These are phyloP conservation scores for Rhodeus uyekii DNA, from an alignment of 2,797 vertebrate genomes.

Conservation along the genomic window DNA sequence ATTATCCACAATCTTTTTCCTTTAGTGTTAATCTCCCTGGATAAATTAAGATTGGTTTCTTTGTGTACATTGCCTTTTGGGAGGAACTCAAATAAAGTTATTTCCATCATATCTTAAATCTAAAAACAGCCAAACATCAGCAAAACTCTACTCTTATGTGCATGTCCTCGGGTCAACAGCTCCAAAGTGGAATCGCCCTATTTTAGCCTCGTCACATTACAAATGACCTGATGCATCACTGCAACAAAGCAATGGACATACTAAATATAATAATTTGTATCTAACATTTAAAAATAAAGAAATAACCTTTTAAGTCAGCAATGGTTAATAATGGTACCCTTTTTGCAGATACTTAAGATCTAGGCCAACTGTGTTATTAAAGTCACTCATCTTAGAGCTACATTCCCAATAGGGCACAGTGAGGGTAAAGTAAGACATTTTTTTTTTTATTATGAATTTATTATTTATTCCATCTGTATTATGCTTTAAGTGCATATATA, in stretches of 20 bases:
- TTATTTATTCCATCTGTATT: background rate
- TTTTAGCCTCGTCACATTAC: slow-evolving; percentile 40
- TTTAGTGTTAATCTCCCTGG: slow-evolving; percentile 11
- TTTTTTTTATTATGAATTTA: background rate
- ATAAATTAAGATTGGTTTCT: slow-evolving; percentile 29
- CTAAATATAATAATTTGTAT: background rate
- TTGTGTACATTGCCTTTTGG: slow-evolving; percentile 21
- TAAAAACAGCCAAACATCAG: slow-evolving; percentile 17
- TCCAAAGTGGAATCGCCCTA: slow-evolving; percentile 46
- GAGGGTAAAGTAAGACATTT: background rate
- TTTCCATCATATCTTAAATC: slow-evolving; percentile 50
- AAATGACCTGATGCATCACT: slow-evolving; percentile 35
- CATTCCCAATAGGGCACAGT: background rate
- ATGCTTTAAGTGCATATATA: background rate
- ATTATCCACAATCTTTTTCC: background rate
- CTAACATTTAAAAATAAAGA: background rate
- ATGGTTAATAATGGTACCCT: background rate
- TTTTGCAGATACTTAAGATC: background rate
- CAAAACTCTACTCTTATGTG: background rate
- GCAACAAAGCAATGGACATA: slow-evolving; percentile 20
- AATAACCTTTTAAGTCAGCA: background rate
- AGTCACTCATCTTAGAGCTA: background rate
- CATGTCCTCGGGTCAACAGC: slow-evolving; percentile 22
- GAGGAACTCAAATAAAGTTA: slow-evolving; percentile 23
- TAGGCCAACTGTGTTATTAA: background rate